Base-by-base conservation (phyloP, 2,113 vertebrate species). In the Ranitomeya variabilis region DNA sequence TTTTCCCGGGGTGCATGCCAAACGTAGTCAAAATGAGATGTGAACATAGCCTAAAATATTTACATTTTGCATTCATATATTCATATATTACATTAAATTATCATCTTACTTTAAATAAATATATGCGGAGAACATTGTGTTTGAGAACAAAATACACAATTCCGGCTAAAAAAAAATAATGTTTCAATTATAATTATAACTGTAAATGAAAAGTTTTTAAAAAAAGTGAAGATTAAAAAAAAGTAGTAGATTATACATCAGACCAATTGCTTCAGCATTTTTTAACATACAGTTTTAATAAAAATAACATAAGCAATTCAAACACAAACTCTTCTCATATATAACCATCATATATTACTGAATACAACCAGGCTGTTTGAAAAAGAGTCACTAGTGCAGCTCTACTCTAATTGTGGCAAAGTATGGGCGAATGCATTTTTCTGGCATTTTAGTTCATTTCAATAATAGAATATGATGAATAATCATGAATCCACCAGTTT, bases 371-470 rank as follows among this genome's bases (percentile, higher is more conserved):
- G 1, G 69, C 37, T 71, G 23, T 71, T 71, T 16, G 15, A 37
- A 73, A 73, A 31, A 9, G 37, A 31, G 37, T 45, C 26, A 74
- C 73, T 84, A 54, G 51, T 55, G n/a, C 26, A 62, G 57, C 6
- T 69, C 60, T 64, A 84, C 14, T 82, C 21, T 21, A 64, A 23
- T n/a, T 51, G 23, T 69, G 6, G 18, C 8, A 55, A 64, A 69
- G 52, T 84, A 84, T 84, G 82, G 82, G 64, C 82, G 64, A 84
- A 84, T 84, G 37, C 19, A 67, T 26, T 71, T 80, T 55, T 55
- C 23, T 16, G 18, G 7, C 0, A 11, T 37, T 31, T 80, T 13
- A 55, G 16, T 18, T 15, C 23, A 80, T 60, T 80, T 15, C 21
- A 52, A 12, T 11, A 76, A 19, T 76, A 52, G 11, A 76, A 52